Evolutionary conservation across 53 echinoderm and acorn worm genomes (phyloP).

Genomic region (Echinometra lucunter): DNA sequence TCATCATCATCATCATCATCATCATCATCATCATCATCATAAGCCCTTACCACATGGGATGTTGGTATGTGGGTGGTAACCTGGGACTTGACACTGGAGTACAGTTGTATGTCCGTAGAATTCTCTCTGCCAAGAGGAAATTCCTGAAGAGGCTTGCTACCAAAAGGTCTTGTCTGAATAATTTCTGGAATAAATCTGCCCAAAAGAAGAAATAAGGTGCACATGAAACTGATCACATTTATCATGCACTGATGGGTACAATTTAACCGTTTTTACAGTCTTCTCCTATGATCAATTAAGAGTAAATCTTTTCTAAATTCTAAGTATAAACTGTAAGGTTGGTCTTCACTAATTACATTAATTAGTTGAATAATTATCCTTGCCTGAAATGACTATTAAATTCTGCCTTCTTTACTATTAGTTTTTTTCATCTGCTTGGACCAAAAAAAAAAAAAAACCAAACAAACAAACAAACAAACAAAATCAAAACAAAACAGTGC

Average conservation of each 20-base stretch:
- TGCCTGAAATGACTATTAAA: no score
- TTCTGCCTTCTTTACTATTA: no score
- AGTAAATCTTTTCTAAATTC: no score
- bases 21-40: constrained; percentile 27
- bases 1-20: constrained; percentile 26
- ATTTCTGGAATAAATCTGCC: constrained; percentile 94
- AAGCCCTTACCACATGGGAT: constrained; percentile 94
- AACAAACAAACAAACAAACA: no score
- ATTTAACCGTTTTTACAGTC: no score
- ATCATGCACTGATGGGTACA: not conserved
- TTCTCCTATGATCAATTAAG: no score
- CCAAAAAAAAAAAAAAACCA: no score
- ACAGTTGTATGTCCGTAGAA: constrained; percentile 96
- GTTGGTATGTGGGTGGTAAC: constrained; percentile 96
- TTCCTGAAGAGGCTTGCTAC: constrained; percentile 97
- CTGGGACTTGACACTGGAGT: constrained; percentile 94
- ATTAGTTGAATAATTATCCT: no score
- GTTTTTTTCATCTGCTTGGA: no score
- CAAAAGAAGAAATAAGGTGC: not conserved
- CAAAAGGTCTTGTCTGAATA: constrained; percentile 96
- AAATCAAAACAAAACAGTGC: no score
- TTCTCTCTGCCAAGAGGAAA: constrained; percentile 94
- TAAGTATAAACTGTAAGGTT: not conserved
- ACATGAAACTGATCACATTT: no score
- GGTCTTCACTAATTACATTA: not conserved